Percentiles rank a stretch among this genome's conserved stretches.
phyloP scores from a whole-genome alignment of 2,113 vertebrate genomes.

The Actenoides lindsayi region DNA sequence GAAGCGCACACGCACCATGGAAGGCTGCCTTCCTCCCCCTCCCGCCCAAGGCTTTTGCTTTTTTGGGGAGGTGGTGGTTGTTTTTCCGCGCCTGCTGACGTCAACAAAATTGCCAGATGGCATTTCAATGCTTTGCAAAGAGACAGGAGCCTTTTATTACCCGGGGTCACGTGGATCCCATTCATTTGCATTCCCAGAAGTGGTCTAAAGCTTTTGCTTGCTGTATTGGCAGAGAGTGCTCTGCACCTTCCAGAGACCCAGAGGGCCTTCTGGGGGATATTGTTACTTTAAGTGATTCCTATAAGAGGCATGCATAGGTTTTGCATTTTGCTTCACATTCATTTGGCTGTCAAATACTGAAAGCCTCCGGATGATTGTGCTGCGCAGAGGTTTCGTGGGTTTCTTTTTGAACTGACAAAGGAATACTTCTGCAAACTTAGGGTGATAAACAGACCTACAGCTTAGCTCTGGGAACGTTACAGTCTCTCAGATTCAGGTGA shows the following conservation, averaged over 20 bases:
- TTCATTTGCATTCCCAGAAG: constrained; percentile 78
- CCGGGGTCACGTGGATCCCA: constrained; percentile 57
- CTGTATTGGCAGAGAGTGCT: constrained; percentile 33
- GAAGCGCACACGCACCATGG: neutral
- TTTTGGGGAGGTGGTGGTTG: constrained; percentile 65
- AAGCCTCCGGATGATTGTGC: neutral
- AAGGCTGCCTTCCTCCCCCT: constrained; percentile 20
- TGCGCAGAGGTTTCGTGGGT: neutral
- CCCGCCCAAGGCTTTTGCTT: constrained; percentile 29
- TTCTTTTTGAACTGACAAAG: neutral
- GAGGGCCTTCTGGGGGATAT: neutral
- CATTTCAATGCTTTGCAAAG: constrained; percentile 71
- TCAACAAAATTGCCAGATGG: constrained; percentile 81
- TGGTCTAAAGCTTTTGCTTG: constrained; percentile 60
- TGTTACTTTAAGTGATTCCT: constrained; percentile 56
- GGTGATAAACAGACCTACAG: neutral
- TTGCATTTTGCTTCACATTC: neutral
- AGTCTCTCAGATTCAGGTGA: neutral
- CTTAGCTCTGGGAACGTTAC: neutral
- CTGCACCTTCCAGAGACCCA: constrained; percentile 52
- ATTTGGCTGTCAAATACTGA: neutral
- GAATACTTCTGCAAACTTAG: neutral
- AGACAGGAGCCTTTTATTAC: constrained; percentile 82
- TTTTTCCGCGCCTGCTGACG: constrained; percentile 79
- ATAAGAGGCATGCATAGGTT: neutral